phyloP scores from a whole-genome alignment of 2,888 invertebrate species.

The Panorpa germanica region DNA sequence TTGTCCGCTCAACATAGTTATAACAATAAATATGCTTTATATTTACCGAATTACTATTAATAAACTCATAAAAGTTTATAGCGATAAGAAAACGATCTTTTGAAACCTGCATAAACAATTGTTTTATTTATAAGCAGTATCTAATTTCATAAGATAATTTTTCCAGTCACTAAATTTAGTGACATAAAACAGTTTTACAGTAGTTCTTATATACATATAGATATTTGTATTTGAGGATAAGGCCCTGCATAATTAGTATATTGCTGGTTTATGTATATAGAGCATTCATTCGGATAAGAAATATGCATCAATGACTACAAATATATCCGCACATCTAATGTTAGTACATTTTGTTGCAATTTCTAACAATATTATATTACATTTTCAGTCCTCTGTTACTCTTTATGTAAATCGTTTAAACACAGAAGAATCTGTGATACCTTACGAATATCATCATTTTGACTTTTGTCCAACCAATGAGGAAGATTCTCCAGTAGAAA shows the following conservation, averaged over 20 bases:
- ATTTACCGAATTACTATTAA: conserved; percentile 5
- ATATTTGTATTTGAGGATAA: too few relatives aligned
- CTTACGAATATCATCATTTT: conserved; percentile 95
- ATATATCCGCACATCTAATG: too few relatives aligned
- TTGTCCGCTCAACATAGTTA: too few relatives aligned
- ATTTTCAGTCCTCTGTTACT: conserved; percentile 67
- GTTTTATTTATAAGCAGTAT: conserved; percentile 1
- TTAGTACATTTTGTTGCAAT: neutral
- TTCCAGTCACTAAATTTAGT: too few relatives aligned
- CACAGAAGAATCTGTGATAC: conserved; percentile 94
- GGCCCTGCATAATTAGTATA: too few relatives aligned
- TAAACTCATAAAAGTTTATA: conserved; percentile 7
- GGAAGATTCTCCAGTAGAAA: conserved; percentile 81
- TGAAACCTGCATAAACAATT: conserved; percentile 5
- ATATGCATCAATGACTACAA: too few relatives aligned
- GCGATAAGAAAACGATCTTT: conserved; percentile 8
- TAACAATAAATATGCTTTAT: too few relatives aligned
- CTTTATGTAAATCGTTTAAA: conserved; percentile 92
- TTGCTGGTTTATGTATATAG: too few relatives aligned
- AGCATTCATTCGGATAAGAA: too few relatives aligned
- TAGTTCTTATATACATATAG: too few relatives aligned
- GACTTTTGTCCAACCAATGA: conserved; percentile 77
- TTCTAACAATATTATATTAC: conserved; percentile 10
- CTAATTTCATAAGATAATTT: too few relatives aligned
- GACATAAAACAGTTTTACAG: too few relatives aligned